These are phyloP conservation scores for Mormyrus iriodes DNA, from an alignment of 2,113 vertebrate species.

Conservation along the genomic window DNA sequence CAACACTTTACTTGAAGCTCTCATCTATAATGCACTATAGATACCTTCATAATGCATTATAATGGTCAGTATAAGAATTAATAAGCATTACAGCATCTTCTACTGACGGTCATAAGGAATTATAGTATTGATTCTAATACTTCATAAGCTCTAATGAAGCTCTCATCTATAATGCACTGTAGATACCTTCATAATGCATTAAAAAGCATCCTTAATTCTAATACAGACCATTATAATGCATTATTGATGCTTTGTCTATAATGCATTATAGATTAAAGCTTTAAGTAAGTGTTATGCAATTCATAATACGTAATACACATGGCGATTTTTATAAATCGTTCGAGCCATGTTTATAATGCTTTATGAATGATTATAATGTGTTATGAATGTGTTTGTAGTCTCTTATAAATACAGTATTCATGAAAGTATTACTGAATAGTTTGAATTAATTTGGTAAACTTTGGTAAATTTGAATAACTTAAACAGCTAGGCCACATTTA, in stretches of 20 bases:
- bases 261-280: not conserved
- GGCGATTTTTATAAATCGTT: not conserved
- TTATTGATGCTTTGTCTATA: not conserved
- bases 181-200: not conserved
- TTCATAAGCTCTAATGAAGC: not conserved
- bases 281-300: not conserved
- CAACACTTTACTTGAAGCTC: not conserved
- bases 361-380: not conserved
- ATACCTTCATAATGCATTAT: not conserved
- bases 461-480: not conserved
- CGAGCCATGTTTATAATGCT: not conserved
- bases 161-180: not conserved
- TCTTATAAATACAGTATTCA: not conserved
- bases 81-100: not conserved
- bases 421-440: not conserved
- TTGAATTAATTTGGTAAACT: not conserved
- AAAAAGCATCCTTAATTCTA: not conserved
- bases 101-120: not conserved
- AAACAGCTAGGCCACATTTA: not conserved
- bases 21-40: not conserved
- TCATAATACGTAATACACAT: not conserved
- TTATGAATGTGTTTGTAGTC: not conserved
- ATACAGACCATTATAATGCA: not conserved
- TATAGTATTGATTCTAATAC: not conserved
- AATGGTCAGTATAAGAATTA: not conserved